Evolutionary conservation across 1,140 invertebrate genomes (phyloP), one percentile per base, ranked within the genome.

Genomic region (Eulimnadia texana): DNA sequence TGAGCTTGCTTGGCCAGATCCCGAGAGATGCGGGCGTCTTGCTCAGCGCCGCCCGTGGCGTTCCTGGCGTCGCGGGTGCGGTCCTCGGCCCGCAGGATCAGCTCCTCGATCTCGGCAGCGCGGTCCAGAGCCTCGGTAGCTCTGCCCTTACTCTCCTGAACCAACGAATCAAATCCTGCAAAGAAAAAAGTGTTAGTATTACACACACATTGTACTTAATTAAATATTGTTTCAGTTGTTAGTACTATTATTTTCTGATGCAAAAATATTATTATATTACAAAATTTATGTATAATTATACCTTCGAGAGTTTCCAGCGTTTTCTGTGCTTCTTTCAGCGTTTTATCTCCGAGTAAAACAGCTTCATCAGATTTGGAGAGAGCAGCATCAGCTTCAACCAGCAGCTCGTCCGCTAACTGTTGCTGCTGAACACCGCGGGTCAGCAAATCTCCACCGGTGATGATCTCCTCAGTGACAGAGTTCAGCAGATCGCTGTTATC

Each of bases 101-200:
- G 74, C 33, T 72, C 63, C 66, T 80, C 72, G 60, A 86, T 87
- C 58, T 77, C 71, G 3, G 75, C 70, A 22, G 86, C 78, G 55
- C 76, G 72, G 58, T 74, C 66, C 33, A 93, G 70, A 13, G 90
- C 84, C 51, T 82, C 73, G 42, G 84, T 74, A 0, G 90, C 89
- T 63, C 79, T 79, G 6, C 75, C 73, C 51, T 84, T 83, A 61
- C 86, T 92, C 50, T 83, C 82, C 65, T 89, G 80, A 1, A 96
- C 90, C 73, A 92, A 81, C 50, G 85, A 80, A 70, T 95, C 90
- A 76, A 96, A 98, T 70, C 86, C 91, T 86, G 67, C 23, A 64
- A 64, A 67, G 73, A 72, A 65, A 52, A 56, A 63, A 11, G 9
- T 9, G 23, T 19, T 52, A n/a, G 10, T 52, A 1, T 52, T 42